These are phyloP conservation scores for Petroica traversi DNA, from an alignment of 2,113 vertebrate genomes.

Conservation along the genomic window DNA sequence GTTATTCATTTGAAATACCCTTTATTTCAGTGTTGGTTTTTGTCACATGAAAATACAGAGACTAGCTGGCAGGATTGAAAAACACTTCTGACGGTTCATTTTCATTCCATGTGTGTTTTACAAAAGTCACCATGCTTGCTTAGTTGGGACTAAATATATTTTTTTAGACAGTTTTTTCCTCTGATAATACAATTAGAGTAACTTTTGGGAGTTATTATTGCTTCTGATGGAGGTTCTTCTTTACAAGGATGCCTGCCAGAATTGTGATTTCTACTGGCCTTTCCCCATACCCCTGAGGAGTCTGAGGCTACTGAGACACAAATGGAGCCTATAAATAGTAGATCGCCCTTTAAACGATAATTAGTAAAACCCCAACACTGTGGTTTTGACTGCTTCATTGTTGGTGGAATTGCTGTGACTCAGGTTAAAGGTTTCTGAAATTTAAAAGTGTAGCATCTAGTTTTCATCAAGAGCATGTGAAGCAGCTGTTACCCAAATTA, in stretches of 20 bases:
- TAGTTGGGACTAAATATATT: background rate
- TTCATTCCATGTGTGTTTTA: accelerated
- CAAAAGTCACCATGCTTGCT: background rate
- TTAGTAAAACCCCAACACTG: accelerated
- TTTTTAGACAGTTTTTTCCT: background rate
- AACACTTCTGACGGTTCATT: background rate
- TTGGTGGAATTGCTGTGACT: background rate
- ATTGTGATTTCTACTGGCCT: background rate
- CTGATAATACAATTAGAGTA: background rate
- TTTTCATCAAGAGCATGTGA: background rate
- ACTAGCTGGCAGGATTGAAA: background rate
- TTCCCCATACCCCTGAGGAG: background rate
- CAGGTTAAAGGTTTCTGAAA: background rate
- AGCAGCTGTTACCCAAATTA: background rate
- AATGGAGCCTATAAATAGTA: background rate
- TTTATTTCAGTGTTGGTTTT: background rate
- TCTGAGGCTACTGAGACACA: background rate
- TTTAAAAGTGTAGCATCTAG: background rate
- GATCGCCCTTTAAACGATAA: background rate
- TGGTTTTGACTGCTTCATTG: background rate
- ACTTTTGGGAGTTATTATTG: background rate
- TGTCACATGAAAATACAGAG: background rate
- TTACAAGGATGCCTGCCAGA: background rate
- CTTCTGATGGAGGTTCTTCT: background rate
- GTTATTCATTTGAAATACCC: too few relatives aligned